Conservation (phyloP, 1,140 invertebrate genomes). For the Anastatus disparis region DNA sequence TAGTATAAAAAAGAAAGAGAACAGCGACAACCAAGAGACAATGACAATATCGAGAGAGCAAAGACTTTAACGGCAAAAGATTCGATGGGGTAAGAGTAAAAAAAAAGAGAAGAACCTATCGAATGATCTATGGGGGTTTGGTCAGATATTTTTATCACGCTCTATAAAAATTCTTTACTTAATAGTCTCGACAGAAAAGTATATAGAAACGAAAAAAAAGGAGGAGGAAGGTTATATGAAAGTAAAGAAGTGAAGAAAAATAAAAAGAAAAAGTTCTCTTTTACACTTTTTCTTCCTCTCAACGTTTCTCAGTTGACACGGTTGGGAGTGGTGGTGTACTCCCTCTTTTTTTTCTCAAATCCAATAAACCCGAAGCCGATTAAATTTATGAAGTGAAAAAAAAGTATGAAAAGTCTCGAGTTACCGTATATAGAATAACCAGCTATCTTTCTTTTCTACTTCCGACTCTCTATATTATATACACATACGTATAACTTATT, state of each 20-base stretch:
- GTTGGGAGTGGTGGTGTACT: conserved; percentile 29
- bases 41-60: not conserved
- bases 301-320: not conserved
- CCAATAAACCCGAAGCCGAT: conserved; percentile 63
- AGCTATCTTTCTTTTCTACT: not conserved
- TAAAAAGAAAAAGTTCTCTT: conserved; percentile 39
- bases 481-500: too few species aligned
- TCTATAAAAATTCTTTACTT: conserved; percentile 62
- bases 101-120: not conserved
- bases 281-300: conserved; percentile 16
- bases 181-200: conserved; percentile 50
- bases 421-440: too few species aligned
- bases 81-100: conserved; percentile 8
- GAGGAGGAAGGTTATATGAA: too few species aligned
- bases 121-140: conserved; percentile 46
- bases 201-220: not conserved
- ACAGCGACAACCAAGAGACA: conserved; percentile 20
- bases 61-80: conserved; percentile 10
- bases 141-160: conserved; percentile 57
- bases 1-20: conserved; percentile 31
- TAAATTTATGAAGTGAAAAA: conserved; percentile 66
- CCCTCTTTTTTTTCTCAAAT: too few species aligned
- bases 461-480: too few species aligned
- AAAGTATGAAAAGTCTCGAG: conserved; percentile 49
- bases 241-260: conserved; percentile 3